Conservation (phyloP, 2,888 invertebrate species). For the Sarcophaga caerulescens region DNA sequence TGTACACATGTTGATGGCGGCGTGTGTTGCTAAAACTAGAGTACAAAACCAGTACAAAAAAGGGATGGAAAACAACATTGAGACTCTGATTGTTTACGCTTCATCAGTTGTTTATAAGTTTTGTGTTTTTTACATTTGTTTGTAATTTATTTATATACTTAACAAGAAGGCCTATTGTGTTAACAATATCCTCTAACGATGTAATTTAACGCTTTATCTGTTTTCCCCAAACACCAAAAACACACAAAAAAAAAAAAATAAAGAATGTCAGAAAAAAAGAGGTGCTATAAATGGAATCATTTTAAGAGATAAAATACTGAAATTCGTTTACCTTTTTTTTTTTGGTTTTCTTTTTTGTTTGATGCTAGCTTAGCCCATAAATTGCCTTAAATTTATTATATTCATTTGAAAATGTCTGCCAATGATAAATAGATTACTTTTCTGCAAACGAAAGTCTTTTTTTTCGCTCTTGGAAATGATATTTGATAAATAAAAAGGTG, state of each 20-base stretch:
- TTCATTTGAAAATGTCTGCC: neutral
- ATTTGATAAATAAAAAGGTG: neutral
- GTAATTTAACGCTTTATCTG: slow-evolving; percentile 58
- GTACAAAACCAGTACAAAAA: neutral
- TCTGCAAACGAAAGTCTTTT: neutral
- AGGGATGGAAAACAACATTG: neutral
- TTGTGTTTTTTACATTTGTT: slow-evolving; percentile 4
- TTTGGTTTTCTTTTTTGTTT: slow-evolving; percentile 2
- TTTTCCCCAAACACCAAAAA: neutral
- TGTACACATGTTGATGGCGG: slow-evolving; percentile 20
- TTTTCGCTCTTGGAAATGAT: neutral
- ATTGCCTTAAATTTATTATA: slow-evolving; percentile 23
- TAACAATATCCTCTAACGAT: slow-evolving; percentile 34
- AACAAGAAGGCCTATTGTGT: neutral
- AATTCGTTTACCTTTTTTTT: slow-evolving; percentile 1
- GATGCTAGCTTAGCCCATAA: neutral
- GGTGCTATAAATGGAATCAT: too few species aligned
- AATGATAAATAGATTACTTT: slow-evolving; percentile 9
- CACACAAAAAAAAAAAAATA: neutral
- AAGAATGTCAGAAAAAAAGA: too few species aligned
- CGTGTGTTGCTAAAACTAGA: neutral
- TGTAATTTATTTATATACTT: slow-evolving; percentile 48
- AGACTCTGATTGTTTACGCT: slow-evolving; percentile 20
- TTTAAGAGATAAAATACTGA: neutral
- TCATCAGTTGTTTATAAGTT: slow-evolving; percentile 33